Base-by-base conservation (phyloP, 2,888 invertebrate genomes). In the Polymixis lichenea region DNA sequence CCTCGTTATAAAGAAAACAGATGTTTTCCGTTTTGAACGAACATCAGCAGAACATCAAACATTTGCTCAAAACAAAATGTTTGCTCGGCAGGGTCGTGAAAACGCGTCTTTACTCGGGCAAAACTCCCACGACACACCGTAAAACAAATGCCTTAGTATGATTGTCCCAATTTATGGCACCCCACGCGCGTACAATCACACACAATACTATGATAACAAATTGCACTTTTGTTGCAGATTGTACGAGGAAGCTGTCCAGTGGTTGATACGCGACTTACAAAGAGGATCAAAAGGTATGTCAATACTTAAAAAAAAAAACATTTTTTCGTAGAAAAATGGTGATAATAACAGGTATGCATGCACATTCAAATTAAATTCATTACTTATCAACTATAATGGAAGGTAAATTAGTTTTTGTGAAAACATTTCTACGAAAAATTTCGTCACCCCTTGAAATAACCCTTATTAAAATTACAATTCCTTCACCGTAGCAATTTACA, bases 171-270 rank as follows among this genome's bases (percentile, higher is more conserved):
- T 84, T 83, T 80, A 82, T 68, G 64, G 75, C 78, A 46, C 72
- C 80, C 87, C 89, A 89, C 91, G 88, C 85, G 73, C 85, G 79
- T 66, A 82, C 85, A 78, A 83, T 86, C 79, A 68, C 81, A 86
- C 85, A 86, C 87, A 87, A 86, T 88, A 90, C 88, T 88, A 82
- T 84, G 88, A 87, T 89, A 89, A 90, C 89, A 92, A 93, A 94
- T 94, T 92, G 92, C 92, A 93, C 91, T 92, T 93, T 94, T 94
- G 94, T 94, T 94, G 89, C 94, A 93, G 92, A 91, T 89, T 87
- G 74, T 71, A 85, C 82, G 71, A 77, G 87, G 55, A 28, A 19
- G 87, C 78, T 66, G 19, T 85, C 86, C 90, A 91, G 76, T 86
- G 80, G 19, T 19, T 76, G 89, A 84, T 77, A 72, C 51, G 79